Conservation (phyloP, 37 sponge, comb jelly and placozoan genomes). For the Eunapius fragilis region DNA sequence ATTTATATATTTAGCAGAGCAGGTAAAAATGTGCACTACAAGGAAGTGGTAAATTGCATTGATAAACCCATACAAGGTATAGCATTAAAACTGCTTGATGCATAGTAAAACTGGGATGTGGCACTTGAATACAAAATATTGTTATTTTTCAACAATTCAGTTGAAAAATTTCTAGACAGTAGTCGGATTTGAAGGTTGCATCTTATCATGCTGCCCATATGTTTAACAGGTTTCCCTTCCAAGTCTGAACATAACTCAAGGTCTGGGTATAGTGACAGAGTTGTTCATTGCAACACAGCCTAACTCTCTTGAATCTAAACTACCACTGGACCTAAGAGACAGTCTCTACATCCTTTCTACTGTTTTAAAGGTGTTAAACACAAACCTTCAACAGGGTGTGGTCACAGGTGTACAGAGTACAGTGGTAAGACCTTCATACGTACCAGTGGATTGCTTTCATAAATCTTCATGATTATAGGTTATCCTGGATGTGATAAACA, state of each 20-base stretch:
- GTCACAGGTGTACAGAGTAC: not conserved
- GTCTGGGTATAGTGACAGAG: not conserved
- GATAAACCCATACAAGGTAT: not conserved
- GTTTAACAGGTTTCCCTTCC: not conserved
- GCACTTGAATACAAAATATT: no score
- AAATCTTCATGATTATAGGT: not conserved
- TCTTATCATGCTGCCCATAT: not conserved
- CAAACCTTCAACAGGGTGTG: not conserved
- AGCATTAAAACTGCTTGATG: no score
- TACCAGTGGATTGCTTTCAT: not conserved
- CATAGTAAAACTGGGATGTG: no score
- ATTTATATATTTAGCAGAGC: not conserved
- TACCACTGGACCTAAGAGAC: not conserved
- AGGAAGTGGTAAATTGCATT: not conserved
- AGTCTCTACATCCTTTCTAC: not conserved
- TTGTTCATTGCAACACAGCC: not conserved
- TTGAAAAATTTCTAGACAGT: not conserved
- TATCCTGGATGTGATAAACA: slow-evolving; percentile 19
- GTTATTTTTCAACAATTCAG: no score
- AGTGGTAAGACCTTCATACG: not conserved
- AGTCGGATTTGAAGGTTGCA: not conserved
- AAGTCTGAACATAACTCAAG: not conserved
- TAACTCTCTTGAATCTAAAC: not conserved
- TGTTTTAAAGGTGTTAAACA: not conserved
- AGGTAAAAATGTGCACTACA: not conserved